phyloP scores from a whole-genome alignment of 2,888 invertebrate species.

The Eumacrocentrus americanus region DNA sequence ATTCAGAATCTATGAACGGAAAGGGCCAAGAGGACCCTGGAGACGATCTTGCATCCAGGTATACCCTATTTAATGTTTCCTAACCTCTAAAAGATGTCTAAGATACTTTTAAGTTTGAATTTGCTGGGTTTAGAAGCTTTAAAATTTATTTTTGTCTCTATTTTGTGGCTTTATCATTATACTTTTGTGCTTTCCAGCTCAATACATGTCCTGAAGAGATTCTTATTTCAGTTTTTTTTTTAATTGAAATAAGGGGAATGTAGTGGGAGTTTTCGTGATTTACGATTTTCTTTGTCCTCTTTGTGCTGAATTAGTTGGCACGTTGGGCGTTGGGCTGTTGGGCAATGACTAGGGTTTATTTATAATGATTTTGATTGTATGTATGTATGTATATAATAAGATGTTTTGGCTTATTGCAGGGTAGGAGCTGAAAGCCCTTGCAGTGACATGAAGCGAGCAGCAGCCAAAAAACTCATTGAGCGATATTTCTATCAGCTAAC shows the following conservation, averaged over 20 bases:
- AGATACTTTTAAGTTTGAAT: too few relatives aligned
- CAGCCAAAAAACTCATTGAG: slow-evolving; percentile 85
- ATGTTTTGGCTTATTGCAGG: slow-evolving; percentile 38
- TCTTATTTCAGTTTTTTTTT: too few relatives aligned
- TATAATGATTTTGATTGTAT: background rate
- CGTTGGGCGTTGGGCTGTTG: background rate
- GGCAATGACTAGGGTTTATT: background rate
- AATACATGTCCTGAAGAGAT: too few relatives aligned
- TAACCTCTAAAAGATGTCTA: too few relatives aligned
- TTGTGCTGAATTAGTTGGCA: background rate
- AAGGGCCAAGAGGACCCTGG: slow-evolving; percentile 61
- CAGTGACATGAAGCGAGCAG: slow-evolving; percentile 64
- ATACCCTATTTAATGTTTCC: too few relatives aligned
- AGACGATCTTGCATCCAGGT: slow-evolving; percentile 60
- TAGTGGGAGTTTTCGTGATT: too few relatives aligned
- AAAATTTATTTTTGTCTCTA: too few relatives aligned
- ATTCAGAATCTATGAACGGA: slow-evolving; percentile 59
- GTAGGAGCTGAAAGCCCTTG: slow-evolving; percentile 59
- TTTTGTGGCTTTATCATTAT: too few relatives aligned
- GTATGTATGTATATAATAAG: background rate
- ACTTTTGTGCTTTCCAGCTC: too few relatives aligned
- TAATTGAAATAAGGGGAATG: too few relatives aligned
- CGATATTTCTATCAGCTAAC: slow-evolving; percentile 91
- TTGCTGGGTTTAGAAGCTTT: too few relatives aligned
- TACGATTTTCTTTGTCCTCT: background rate